Base-by-base conservation (phyloP, 2,888 invertebrate genomes). In the Tetheella fluctuosa region DNA sequence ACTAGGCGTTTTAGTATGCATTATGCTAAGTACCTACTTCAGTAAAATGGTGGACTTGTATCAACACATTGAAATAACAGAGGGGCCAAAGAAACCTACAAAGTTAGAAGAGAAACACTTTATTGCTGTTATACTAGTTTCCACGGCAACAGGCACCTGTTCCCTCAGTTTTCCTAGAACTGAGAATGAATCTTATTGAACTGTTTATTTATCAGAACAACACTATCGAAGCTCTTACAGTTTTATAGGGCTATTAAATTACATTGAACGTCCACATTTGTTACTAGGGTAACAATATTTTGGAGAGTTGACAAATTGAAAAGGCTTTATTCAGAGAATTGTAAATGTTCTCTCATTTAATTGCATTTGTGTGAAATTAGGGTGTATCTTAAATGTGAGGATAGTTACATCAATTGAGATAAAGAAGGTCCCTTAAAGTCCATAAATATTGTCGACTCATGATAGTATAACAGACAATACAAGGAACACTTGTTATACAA, bases 121-220 rank as follows among this genome's bases (percentile, higher is more conserved):
- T 76, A 79, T 77, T 67, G 67, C 62, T 70, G 70, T 74, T 20
- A 48, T 48, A 10, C 20, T 6, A 20, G 20, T 48, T 48, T 48
- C 17, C 48, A 48, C 1, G n/a, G 48, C 48, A 48, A 48, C 48
- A 10, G 20, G 7, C 48, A 48, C 48, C 48, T 48, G 48, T 6
- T 48, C 7, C 48, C 17, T n/a, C 48, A 2, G 8, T 6, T 17
- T 48, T 48, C 48, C 7, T 48, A 20, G 48, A 48, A 48, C 17
- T 48, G 7, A 10, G 10, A 39, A 39, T n/a, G n/a, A n/a, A 39
- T 39, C 39, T n/a, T 39, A n/a, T 39, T n/a, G 20, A 20, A 48
- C 48, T 48, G 48, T 48, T 42, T 48, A 48, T 48, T 48, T 20
- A 20, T 48, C 20, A n/a, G 48, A 48, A 48, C 39, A n/a, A 20